Conservation (phyloP, 2,797 vertebrate genomes). For the Esox masquinongy region DNA sequence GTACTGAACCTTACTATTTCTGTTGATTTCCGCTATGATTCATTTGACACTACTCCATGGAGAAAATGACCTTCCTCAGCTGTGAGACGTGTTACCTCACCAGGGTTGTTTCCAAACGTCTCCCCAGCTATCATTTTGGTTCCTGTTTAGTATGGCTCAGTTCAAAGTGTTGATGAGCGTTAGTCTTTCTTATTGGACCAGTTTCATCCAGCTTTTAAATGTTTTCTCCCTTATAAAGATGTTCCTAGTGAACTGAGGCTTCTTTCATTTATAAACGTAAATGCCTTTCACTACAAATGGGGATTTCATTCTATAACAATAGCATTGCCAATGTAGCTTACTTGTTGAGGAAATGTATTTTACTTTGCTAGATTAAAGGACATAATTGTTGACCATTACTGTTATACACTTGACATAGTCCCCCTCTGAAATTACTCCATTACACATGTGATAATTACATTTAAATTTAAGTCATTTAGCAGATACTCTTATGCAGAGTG, state of each 20-base stretch:
- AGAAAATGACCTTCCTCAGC: slow-evolving; percentile 41
- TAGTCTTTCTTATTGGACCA: not conserved
- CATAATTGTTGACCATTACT: too few relatives aligned
- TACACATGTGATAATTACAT: too few relatives aligned
- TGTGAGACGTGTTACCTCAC: slow-evolving; percentile 33
- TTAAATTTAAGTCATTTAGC: too few relatives aligned
- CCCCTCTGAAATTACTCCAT: too few relatives aligned
- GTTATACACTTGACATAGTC: too few relatives aligned
- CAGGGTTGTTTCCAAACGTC: not conserved
- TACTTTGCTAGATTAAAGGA: not conserved
- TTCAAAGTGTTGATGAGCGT: not conserved
- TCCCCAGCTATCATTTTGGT: slow-evolving; percentile 7
- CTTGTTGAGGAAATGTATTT: not conserved
- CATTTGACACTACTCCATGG: slow-evolving; percentile 45
- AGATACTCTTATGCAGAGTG: too few relatives aligned
- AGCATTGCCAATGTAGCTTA: not conserved
- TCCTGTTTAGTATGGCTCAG: not conserved
- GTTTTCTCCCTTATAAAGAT: not conserved
- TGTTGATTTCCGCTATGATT: slow-evolving; percentile 44
- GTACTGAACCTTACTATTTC: slow-evolving; percentile 28
- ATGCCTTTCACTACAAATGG: not conserved
- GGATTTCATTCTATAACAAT: not conserved
- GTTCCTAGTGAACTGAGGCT: slow-evolving; percentile 3
- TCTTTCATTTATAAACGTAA: slow-evolving; percentile 27
- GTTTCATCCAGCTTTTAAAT: not conserved